phyloP scores from a whole-genome alignment of 2,888 invertebrate genomes.

The Amiota communis region DNA sequence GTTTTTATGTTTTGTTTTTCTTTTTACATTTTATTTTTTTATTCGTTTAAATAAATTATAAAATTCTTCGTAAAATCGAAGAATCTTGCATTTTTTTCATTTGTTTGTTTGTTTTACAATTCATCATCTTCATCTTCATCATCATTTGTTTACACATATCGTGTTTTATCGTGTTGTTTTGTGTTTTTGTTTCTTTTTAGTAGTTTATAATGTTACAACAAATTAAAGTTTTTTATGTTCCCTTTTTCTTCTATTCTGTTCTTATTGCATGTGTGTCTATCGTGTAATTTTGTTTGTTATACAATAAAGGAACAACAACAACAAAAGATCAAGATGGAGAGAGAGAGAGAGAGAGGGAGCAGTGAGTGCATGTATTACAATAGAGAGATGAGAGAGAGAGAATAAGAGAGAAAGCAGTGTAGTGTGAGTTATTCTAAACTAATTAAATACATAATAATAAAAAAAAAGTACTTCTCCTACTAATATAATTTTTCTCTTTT shows the following conservation, averaged over 20 bases:
- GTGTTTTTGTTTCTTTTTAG: conserved; percentile 28
- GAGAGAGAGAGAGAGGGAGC: neutral
- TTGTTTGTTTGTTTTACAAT: conserved; percentile 41
- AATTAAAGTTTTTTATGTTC: neutral
- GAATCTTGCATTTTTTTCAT: conserved; percentile 54
- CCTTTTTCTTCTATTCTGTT: no score
- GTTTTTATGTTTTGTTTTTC: conserved; percentile 42
- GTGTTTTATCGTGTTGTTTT: conserved; percentile 12
- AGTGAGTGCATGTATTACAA: no score
- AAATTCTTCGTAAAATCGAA: conserved; percentile 72
- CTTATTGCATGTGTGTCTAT: no score
- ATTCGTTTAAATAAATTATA: conserved; percentile 67
- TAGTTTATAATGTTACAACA: conserved; percentile 51
- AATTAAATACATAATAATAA: no score
- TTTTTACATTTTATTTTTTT: conserved; percentile 53
- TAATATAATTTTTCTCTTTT: neutral
- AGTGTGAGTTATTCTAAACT: no score
- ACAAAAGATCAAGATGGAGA: neutral
- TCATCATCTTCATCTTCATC: no score
- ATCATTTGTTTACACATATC: no score
- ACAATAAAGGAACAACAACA: neutral
- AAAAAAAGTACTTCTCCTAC: neutral
- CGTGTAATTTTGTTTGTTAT: no score
- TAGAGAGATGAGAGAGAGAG: neutral
- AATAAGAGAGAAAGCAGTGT: neutral